Percentiles rank a stretch among this genome's conserved stretches.
phyloP scores from a whole-genome alignment of 2,797 vertebrate species.

The Propithecus deckenii region DNA sequence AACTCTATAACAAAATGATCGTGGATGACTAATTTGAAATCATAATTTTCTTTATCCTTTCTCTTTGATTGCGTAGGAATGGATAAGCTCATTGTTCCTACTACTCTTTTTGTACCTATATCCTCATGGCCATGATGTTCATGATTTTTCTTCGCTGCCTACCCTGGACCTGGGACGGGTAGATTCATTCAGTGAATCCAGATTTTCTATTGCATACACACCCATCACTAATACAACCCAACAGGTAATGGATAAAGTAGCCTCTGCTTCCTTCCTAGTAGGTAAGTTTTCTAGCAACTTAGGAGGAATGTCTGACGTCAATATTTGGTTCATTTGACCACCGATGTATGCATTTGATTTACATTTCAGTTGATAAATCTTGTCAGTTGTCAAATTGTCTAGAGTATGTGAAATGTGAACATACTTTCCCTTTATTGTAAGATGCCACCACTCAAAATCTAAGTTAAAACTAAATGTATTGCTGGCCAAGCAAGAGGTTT shows the following conservation, averaged over 20 bases:
- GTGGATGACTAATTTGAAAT: neutral
- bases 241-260: slow-evolving; percentile 69
- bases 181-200: slow-evolving; percentile 18
- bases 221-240: slow-evolving; percentile 14
- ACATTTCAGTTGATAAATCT: neutral
- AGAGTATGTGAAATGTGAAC: neutral
- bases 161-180: slow-evolving; percentile 15
- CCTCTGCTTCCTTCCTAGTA: neutral
- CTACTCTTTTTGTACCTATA: neutral
- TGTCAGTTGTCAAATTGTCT: neutral
- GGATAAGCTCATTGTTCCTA: neutral
- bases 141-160: slow-evolving; percentile 8
- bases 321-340: neutral
- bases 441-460: neutral
- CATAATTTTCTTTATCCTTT: neutral
- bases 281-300: slow-evolving; percentile 41
- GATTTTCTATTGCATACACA: slow-evolving; percentile 30
- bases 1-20: neutral
- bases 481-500: neutral
- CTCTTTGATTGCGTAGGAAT: slow-evolving; percentile 51
- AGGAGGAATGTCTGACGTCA: neutral
- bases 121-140: rapidly evolving
- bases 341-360: neutral
- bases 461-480: neutral
- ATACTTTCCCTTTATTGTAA: neutral